phyloP scores from a whole-genome alignment of 2,113 vertebrate genomes.

The Xenus cinereus region DNA sequence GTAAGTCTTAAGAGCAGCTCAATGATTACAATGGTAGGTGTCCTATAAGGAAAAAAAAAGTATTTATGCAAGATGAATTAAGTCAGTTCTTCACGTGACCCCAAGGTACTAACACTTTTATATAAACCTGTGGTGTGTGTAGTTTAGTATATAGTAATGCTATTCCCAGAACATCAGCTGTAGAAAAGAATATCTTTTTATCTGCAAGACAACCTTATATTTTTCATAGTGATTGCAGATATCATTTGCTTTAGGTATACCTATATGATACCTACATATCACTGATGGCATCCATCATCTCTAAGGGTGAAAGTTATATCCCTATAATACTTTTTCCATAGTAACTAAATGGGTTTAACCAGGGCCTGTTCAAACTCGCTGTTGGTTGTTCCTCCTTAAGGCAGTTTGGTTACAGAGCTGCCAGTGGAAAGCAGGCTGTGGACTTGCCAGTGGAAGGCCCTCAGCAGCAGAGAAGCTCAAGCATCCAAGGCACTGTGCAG shows the following conservation, averaged over 20 bases:
- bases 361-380: not conserved
- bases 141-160: not conserved
- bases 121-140: not conserved
- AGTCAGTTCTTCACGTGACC: not conserved
- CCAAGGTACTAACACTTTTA: not conserved
- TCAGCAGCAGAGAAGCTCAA: not conserved
- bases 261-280: accelerated
- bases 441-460: not conserved
- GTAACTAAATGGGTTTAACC: not conserved
- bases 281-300: not conserved
- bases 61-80: not conserved
- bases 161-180: not conserved
- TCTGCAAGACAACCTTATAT: not conserved
- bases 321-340: not conserved
- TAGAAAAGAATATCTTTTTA: not conserved
- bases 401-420: not conserved
- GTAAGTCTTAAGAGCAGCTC: not conserved
- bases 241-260: not conserved
- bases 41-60: not conserved
- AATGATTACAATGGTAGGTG: not conserved
- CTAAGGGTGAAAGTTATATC: not conserved
- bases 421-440: not conserved
- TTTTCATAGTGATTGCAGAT: not conserved
- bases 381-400: not conserved
- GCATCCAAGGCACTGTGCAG: not conserved